phyloP scores from a whole-genome alignment of 2,888 invertebrate genomes.

The Caprella mutica region DNA sequence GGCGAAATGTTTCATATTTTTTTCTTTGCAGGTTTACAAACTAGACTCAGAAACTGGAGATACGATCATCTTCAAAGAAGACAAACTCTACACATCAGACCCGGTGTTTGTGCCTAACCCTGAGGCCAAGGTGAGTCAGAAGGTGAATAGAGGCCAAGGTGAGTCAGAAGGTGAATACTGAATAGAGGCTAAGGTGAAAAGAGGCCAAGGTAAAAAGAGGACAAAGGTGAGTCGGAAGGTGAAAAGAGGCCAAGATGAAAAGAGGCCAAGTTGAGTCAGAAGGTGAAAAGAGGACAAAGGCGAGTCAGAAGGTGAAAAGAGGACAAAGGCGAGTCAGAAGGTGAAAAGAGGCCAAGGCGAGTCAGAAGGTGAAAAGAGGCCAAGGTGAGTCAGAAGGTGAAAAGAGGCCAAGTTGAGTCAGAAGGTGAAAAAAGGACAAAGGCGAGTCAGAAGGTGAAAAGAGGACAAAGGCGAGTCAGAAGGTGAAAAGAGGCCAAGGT shows the following conservation, averaged over 20 bases:
- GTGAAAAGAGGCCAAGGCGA: no score
- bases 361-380: no score
- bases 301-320: no score
- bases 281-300: no score
- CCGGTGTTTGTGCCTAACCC: constrained; percentile 20
- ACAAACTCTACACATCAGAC: constrained; percentile 14
- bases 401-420: no score
- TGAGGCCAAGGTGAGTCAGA: constrained; percentile 14
- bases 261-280: neutral
- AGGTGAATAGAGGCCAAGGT: neutral
- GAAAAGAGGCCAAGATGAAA: neutral
- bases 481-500: no score
- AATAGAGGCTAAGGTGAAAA: neutral
- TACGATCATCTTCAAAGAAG: constrained; percentile 9
- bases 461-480: no score
- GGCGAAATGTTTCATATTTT: neutral
- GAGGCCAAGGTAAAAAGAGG: neutral
- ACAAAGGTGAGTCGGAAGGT: neutral
- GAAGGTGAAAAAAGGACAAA: no score
- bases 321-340: no score
- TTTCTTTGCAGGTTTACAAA: constrained; percentile 14
- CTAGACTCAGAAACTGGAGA: constrained; percentile 18
- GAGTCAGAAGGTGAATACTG: neutral
- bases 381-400: no score
- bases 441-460: no score